Percentiles rank a stretch among this genome's conserved stretches.
phyloP scores from a whole-genome alignment of 2,888 invertebrate genomes.

The Zaprionus bogoriensis region DNA sequence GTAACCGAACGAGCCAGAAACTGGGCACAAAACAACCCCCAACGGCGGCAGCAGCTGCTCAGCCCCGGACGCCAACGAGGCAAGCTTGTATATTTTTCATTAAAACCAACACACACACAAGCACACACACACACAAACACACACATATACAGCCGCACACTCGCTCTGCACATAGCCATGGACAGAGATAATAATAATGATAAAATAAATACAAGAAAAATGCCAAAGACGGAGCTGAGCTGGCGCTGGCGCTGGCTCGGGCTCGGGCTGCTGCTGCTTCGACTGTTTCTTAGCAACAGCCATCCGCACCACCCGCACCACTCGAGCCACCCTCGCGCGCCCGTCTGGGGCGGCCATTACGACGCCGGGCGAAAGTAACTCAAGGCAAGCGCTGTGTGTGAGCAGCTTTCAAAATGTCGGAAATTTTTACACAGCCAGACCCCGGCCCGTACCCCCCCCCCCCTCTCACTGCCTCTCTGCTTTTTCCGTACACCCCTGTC shows the following conservation, averaged over 20 bases:
- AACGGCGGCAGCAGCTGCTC: conserved; percentile 16
- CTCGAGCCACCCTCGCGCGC: background rate
- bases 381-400: conserved; percentile 73
- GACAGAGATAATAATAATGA: conserved; percentile 82
- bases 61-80: conserved; percentile 12
- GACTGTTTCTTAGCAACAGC: background rate
- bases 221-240: conserved; percentile 42
- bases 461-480: background rate
- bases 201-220: conserved; percentile 80
- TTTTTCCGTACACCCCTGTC: background rate
- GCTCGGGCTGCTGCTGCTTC: background rate
- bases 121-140: conserved; percentile 24
- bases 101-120: conserved; percentile 44
- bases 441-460: background rate
- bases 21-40: conserved; percentile 70
- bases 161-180: conserved; percentile 69
- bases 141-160: conserved; percentile 21
- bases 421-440: conserved; percentile 62
- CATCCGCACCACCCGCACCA: background rate
- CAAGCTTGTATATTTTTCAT: conserved; percentile 64
- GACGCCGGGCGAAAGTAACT: conserved; percentile 50
- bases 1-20: conserved; percentile 70
- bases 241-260: background rate
- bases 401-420: conserved; percentile 74
- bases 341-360: conserved; percentile 55